Percentiles rank a stretch among this genome's conserved stretches.
These are phyloP conservation scores for Dicrurus megarhynchus DNA, from an alignment of 2,113 vertebrate species.

Conservation along the genomic window DNA sequence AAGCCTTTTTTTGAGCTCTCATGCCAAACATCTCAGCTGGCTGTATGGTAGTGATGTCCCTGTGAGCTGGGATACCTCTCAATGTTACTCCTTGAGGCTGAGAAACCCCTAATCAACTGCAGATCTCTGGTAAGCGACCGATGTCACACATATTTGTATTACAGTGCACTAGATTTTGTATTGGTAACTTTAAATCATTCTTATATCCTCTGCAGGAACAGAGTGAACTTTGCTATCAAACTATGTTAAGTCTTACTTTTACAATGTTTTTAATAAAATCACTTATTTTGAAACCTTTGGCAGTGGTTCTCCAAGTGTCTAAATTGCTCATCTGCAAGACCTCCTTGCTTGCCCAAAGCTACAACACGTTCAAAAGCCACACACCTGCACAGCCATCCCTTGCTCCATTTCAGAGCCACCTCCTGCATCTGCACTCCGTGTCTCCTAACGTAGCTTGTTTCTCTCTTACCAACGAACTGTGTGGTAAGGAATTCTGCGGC, in stretches of 20 bases:
- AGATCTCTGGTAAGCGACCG: accelerated
- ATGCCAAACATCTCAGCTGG: neutral
- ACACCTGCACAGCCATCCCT: neutral
- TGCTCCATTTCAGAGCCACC: neutral
- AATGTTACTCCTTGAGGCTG: neutral
- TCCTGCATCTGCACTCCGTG: neutral
- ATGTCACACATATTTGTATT: neutral
- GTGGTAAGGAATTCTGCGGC: neutral
- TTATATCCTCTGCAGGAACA: neutral
- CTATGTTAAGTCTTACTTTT: neutral
- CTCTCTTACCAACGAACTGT: neutral
- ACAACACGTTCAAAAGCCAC: neutral
- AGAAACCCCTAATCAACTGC: neutral
- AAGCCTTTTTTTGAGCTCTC: neutral
- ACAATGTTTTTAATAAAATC: neutral
- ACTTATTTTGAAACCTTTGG: neutral
- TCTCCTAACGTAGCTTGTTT: neutral
- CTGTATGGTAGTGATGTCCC: neutral
- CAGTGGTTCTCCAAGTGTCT: neutral
- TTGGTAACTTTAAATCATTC: neutral
- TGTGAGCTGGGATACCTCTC: neutral
- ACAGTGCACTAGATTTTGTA: neutral
- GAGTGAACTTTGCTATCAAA: neutral
- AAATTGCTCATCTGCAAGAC: accelerated
- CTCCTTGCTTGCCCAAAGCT: neutral